Evolutionary conservation across 2,797 vertebrate genomes (phyloP).

Genomic region (Chiroxiphia lanceolata): DNA sequence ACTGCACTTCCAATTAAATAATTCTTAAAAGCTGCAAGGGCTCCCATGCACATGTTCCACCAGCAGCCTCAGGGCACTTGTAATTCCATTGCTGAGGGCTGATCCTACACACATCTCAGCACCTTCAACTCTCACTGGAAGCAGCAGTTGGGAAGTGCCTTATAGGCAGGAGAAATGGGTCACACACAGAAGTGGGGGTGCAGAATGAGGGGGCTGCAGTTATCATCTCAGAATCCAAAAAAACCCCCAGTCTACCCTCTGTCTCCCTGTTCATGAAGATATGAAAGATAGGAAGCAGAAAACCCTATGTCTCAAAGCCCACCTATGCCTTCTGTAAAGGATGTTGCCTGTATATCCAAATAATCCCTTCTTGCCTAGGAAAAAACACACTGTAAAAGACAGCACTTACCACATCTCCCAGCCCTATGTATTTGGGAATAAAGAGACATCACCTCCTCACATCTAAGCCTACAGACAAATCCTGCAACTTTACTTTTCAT

Average conservation of each 20-base stretch:
- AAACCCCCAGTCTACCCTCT: accelerated
- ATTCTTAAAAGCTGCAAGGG: background rate
- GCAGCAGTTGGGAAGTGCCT: background rate
- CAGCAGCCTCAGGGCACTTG: background rate
- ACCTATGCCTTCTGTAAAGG: background rate
- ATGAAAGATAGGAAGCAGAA: background rate
- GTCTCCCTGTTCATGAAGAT: background rate
- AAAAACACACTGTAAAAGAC: background rate
- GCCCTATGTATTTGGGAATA: background rate
- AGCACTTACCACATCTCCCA: background rate
- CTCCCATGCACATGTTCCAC: background rate
- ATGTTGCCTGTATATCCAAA: background rate
- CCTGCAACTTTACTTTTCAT: background rate
- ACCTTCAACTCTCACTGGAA: background rate
- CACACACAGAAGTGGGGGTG: accelerated
- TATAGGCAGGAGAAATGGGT: background rate
- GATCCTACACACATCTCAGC: background rate
- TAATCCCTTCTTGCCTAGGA: background rate
- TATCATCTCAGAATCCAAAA: background rate
- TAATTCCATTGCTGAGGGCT: background rate
- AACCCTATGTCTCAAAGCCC: background rate
- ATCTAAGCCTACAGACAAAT: background rate
- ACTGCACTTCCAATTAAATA: background rate
- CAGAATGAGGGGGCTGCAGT: background rate
- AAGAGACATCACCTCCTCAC: background rate